Percentiles rank a stretch among this genome's conserved stretches.
Evolutionary conservation across 92 coral and sea anemone genomes (phyloP).

Genomic region (Hydrozoanthus gracilis): DNA sequence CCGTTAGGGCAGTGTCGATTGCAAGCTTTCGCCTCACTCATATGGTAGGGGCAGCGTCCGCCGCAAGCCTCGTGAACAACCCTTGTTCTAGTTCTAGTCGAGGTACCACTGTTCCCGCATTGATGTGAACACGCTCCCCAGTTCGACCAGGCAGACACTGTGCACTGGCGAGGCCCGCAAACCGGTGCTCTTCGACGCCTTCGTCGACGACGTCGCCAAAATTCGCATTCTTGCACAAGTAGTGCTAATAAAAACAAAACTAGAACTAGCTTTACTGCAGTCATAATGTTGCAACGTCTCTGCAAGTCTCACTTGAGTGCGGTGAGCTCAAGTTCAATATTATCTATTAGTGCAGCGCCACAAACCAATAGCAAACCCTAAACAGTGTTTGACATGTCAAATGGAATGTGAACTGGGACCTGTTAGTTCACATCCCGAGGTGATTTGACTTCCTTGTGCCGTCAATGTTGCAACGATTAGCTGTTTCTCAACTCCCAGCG

Average conservation of each 20-base stretch:
- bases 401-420: neutral
- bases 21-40: slow-evolving; percentile 64
- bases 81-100: slow-evolving; percentile 62
- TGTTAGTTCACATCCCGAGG: neutral
- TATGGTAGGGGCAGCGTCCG: slow-evolving; percentile 66
- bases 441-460: neutral
- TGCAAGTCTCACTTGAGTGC: neutral
- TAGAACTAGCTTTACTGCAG: slow-evolving; percentile 5
- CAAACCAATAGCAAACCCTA: neutral
- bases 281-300: neutral
- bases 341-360: neutral
- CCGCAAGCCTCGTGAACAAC: slow-evolving; percentile 57
- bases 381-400: neutral
- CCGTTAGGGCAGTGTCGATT: slow-evolving; percentile 69
- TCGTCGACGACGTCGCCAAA: slow-evolving; percentile 62
- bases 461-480: neutral
- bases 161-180: slow-evolving; percentile 67
- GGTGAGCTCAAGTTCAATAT: too few relatives aligned
- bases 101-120: slow-evolving; percentile 74
- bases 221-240: slow-evolving; percentile 29
- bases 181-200: slow-evolving; percentile 71
- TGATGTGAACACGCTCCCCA: slow-evolving; percentile 74
- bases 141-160: slow-evolving; percentile 64
- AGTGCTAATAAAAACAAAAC: slow-evolving; percentile 19
- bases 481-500: neutral